Base-by-base conservation (phyloP, 2,888 invertebrate species). In the Molorchus minor region DNA sequence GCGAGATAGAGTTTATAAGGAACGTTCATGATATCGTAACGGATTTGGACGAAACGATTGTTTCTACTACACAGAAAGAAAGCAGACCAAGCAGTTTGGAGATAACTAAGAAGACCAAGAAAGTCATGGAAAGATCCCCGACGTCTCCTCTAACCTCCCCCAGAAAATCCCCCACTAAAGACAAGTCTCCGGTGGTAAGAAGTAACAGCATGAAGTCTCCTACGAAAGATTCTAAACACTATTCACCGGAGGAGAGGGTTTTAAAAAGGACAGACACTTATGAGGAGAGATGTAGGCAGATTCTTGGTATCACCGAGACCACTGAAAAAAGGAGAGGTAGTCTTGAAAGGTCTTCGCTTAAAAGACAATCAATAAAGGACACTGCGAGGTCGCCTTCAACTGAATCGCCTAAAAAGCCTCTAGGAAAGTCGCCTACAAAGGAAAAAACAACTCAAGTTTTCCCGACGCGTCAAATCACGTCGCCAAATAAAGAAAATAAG, bases 211-310 rank as follows among this genome's bases (percentile, higher is more conserved):
- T 84, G 15, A 83, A 64, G 45, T 70, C 70, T 4, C 65, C 69
- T 13, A 64, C 63, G 10, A 68, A 67, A 53, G 68, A 60, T 60
- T 40, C 16, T 45, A 78, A 81, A 0, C 21, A 47, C 17, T 38
- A 21, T 15, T 81, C 75, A 67, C 83, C 83, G 75, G 76, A 29
- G 71, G 78, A 68, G 59, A 75, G 76, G 4, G 75, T 81, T 0
- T 85, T 87, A 1, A 85, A 84, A 64, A 82, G 89, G 68, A 85
- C 88, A 30, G 89, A 90, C 77, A 90, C 90, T 1, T 90, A 89
- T 64, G 90, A 90, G 76, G 89, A 90, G 75, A 82, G 89, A 25
- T 90, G 90, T 66, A 83, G 87, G 30, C 86, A 88, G 71, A 89
- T 90, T 68, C 81, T 90, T 33, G 90, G 90, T 2, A 87, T 90